Percentiles rank a stretch among this genome's conserved stretches.
Conservation (phyloP, 2,797 vertebrate genomes). For the Zalophus californianus region DNA sequence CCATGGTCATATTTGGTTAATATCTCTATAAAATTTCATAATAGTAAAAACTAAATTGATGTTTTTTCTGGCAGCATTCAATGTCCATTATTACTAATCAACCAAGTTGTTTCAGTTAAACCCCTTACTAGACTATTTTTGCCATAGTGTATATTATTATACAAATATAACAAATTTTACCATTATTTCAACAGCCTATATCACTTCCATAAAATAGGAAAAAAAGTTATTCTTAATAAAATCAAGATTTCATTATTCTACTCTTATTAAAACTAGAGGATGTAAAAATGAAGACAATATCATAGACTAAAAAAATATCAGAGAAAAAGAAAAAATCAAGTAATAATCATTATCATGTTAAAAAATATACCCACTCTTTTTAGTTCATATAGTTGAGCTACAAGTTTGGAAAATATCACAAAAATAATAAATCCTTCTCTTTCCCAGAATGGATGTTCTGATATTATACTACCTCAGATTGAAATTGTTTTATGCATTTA, state of each 20-base stretch:
- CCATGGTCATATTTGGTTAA: neutral
- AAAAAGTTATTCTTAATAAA: neutral
- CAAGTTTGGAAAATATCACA: neutral
- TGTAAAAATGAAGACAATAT: neutral
- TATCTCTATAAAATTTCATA: neutral
- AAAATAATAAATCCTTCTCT: neutral
- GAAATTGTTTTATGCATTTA: neutral
- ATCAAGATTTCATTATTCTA: neutral
- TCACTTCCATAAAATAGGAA: neutral
- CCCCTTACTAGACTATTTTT: neutral
- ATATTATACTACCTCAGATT: neutral
- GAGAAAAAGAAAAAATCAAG: neutral
- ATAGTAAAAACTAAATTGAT: neutral
- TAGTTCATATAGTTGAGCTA: neutral
- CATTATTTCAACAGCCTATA: neutral
- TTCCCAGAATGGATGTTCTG: neutral
- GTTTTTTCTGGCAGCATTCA: neutral
- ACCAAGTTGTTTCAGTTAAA: neutral
- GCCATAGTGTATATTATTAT: neutral
- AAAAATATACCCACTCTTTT: neutral
- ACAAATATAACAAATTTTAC: neutral
- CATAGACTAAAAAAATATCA: neutral
- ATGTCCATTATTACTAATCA: neutral
- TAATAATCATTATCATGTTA: neutral
- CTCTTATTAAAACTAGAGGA: neutral